Conservation (phyloP, 1,140 invertebrate genomes). For the Achatina immaculata region DNA sequence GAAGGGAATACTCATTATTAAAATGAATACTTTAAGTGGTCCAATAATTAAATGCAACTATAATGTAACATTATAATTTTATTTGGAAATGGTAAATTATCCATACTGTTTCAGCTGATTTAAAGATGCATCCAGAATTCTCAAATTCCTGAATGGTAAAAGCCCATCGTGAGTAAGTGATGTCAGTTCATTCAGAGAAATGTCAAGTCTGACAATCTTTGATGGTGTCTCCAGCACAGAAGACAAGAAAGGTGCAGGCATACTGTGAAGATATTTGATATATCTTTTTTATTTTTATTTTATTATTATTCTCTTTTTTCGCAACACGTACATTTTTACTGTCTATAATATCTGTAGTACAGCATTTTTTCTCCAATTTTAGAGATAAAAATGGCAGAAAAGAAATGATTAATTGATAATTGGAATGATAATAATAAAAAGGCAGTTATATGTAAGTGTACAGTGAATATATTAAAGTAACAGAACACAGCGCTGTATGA, state of each 20-base stretch:
- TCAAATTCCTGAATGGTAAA: constrained; percentile 56
- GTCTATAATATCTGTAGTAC: neutral
- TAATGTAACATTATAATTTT: neutral
- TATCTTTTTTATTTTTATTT: no score
- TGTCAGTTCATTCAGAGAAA: constrained; percentile 66
- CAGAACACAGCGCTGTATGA: no score
- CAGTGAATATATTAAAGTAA: no score
- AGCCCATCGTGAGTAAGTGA: constrained; percentile 57
- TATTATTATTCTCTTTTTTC: no score
- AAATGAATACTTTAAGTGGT: neutral
- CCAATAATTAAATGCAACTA: neutral
- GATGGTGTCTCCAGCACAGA: constrained; percentile 58
- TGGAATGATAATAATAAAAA: no score
- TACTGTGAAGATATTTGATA: constrained; percentile 40
- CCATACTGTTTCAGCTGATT: constrained; percentile 65
- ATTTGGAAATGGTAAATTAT: no score
- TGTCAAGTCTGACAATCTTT: constrained; percentile 58
- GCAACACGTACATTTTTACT: neutral
- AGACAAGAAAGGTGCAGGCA: constrained; percentile 44
- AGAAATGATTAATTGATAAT: no score
- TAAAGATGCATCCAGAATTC: constrained; percentile 64
- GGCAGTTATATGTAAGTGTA: no score
- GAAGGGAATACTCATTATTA: neutral
- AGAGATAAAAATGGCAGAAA: no score
- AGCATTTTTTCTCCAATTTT: no score